Percentiles rank a stretch among this genome's conserved stretches.
Evolutionary conservation across 1,140 invertebrate genomes (phyloP).

Genomic region (Bacillus rossius): DNA sequence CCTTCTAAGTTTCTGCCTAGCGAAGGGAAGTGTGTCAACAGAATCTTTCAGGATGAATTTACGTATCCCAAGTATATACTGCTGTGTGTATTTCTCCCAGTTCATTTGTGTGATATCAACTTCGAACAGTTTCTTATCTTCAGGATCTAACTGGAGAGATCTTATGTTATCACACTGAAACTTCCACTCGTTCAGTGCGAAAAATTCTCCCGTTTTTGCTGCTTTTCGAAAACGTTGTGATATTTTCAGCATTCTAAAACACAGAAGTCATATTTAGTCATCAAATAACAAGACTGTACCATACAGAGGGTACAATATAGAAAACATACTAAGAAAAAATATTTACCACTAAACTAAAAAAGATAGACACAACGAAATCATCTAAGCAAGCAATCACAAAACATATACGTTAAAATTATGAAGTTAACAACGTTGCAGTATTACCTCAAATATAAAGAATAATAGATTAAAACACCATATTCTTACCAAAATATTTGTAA

Average conservation of each 20-base stretch:
- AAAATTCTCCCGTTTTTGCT: slow-evolving; percentile 74
- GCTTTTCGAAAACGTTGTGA: slow-evolving; percentile 73
- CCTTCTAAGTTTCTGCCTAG: slow-evolving; percentile 60
- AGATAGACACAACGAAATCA: not conserved
- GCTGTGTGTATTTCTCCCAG: slow-evolving; percentile 62
- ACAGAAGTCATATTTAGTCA: not conserved
- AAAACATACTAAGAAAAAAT: not conserved
- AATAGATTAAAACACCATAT: too few species aligned
- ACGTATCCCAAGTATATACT: slow-evolving; percentile 73
- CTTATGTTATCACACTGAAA: slow-evolving; percentile 72
- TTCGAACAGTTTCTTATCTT: slow-evolving; percentile 55
- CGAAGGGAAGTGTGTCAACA: slow-evolving; percentile 53
- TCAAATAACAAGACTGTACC: too few species aligned
- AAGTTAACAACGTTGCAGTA: not conserved
- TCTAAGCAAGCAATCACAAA: not conserved
- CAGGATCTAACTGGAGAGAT: slow-evolving; percentile 51
- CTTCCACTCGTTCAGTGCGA: slow-evolving; percentile 81
- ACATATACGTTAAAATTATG: not conserved
- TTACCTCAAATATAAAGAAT: too few species aligned
- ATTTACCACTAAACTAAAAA: not conserved
- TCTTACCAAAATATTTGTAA: too few species aligned
- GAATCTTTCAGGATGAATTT: slow-evolving; percentile 74
- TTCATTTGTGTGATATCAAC: slow-evolving; percentile 53
- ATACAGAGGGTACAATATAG: too few species aligned
- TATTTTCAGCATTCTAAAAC: slow-evolving; percentile 74